Conservation (phyloP, 2,113 vertebrate species). For the Aepyceros melampus region DNA sequence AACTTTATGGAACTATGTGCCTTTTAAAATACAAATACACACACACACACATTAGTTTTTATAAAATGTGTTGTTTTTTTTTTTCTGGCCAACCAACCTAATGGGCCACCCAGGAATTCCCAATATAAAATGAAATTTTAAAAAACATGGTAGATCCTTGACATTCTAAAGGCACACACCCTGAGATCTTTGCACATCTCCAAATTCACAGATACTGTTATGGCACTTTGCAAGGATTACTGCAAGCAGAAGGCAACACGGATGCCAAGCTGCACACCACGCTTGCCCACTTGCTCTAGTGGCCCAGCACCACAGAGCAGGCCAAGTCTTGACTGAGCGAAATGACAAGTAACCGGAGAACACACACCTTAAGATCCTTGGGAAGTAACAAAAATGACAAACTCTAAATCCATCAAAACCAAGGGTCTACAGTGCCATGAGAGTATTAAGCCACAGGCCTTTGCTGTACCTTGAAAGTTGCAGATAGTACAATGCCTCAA, state of each 20-base stretch:
- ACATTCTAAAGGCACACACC: background rate
- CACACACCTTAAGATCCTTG: background rate
- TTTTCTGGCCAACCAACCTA: background rate
- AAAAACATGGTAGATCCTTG: background rate
- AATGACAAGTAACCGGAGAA: background rate
- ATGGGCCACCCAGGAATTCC: background rate
- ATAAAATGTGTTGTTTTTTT: background rate
- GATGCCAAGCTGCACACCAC: background rate
- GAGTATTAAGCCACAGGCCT: background rate
- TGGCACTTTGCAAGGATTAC: background rate
- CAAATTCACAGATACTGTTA: background rate
- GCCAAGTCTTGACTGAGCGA: background rate
- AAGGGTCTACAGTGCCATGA: background rate
- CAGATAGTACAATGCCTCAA: background rate
- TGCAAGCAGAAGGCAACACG: background rate
- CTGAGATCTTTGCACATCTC: background rate
- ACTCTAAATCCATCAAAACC: background rate
- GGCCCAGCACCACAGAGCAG: background rate
- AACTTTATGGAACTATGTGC: background rate
- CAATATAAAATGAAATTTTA: background rate
- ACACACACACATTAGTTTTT: background rate
- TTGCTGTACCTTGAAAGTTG: background rate
- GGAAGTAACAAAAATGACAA: background rate
- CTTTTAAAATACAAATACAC: background rate
- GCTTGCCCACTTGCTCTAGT: background rate